phyloP scores from a whole-genome alignment of 2,797 vertebrate genomes.

The Danionella dracula region DNA sequence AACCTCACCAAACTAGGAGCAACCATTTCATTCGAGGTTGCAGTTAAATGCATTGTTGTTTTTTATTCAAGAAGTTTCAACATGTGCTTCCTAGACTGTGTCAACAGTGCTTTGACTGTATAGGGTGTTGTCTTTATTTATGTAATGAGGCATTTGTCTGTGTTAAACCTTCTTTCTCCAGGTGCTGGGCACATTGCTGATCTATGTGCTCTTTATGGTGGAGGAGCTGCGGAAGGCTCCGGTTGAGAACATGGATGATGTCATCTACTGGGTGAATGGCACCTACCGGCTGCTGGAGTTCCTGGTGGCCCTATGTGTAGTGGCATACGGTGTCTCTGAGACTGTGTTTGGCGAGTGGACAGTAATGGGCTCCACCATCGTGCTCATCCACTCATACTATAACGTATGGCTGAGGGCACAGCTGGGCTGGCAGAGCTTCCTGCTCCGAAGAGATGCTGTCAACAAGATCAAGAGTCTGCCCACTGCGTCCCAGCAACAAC shows the following conservation, averaged over 20 bases:
- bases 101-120: too few relatives aligned
- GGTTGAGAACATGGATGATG: conserved; percentile 98
- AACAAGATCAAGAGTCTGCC: conserved; percentile 97
- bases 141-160: too few relatives aligned
- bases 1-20: too few relatives aligned
- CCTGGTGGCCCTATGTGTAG: conserved; percentile 90
- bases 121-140: too few relatives aligned
- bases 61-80: too few relatives aligned
- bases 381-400: conserved; percentile 96
- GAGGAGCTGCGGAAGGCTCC: conserved; percentile 95
- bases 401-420: conserved; percentile 96
- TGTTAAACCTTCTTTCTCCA: conserved; percentile 46
- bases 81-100: too few relatives aligned
- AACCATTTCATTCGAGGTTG: too few relatives aligned
- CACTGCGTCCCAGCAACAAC: conserved; percentile 81
- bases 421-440: conserved; percentile 97
- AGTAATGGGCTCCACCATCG: conserved; percentile 97
- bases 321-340: conserved; percentile 92
- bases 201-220: conserved; percentile 96
- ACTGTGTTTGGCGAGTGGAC: conserved; percentile 97
- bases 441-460: conserved; percentile 91
- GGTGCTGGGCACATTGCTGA: conserved; percentile 93
- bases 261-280: conserved; percentile 96
- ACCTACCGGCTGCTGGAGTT: conserved; percentile 95
- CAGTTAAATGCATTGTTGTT: too few relatives aligned